A percentile compares a stretch with the other conserved stretches of the same genome.
These are phyloP conservation scores for Tachina grossa DNA, from an alignment of 2,888 invertebrate genomes.

Conservation along the genomic window DNA sequence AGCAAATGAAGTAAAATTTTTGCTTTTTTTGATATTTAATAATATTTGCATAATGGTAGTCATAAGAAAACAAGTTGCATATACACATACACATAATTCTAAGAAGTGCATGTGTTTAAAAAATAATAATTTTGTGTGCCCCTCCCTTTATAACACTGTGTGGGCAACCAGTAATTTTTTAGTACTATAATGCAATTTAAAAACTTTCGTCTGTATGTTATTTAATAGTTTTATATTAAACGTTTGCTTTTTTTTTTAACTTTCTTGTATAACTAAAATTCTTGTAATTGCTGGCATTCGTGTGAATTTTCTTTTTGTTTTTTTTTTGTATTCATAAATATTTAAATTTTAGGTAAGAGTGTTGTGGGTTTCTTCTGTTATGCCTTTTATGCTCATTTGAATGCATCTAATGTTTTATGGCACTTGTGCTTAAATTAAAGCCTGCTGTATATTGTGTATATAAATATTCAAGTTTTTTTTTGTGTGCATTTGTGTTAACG, in stretches of 20 bases:
- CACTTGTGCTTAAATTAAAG: slow-evolving; percentile 55
- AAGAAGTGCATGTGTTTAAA: neutral
- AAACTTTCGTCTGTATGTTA: slow-evolving; percentile 31
- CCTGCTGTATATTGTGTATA: slow-evolving; percentile 2
- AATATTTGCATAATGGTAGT: neutral
- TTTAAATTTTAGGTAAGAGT: neutral
- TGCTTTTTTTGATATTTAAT: no score
- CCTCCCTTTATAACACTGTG: neutral
- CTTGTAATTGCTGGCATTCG: slow-evolving; percentile 21
- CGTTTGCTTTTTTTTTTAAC: neutral
- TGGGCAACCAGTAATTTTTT: neutral
- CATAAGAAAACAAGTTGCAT: neutral
- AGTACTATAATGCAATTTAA: slow-evolving; percentile 29
- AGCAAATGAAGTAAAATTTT: neutral
- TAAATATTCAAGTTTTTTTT: neutral
- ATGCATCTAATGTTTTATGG: slow-evolving; percentile 56
- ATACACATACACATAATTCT: no score
- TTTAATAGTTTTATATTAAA: slow-evolving; percentile 15
- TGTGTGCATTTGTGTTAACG: neutral
- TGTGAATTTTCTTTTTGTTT: slow-evolving; percentile 8
- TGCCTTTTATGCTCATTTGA: slow-evolving; percentile 66
- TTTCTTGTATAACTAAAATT: slow-evolving; percentile 12
- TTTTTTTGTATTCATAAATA: neutral
- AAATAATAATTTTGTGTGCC: slow-evolving; percentile 18
- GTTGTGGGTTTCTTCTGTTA: neutral